Evolutionary conservation across 2,888 invertebrate genomes (phyloP), one percentile per base, ranked within the genome.

Genomic region (Yponomeuta plumbellus): DNA sequence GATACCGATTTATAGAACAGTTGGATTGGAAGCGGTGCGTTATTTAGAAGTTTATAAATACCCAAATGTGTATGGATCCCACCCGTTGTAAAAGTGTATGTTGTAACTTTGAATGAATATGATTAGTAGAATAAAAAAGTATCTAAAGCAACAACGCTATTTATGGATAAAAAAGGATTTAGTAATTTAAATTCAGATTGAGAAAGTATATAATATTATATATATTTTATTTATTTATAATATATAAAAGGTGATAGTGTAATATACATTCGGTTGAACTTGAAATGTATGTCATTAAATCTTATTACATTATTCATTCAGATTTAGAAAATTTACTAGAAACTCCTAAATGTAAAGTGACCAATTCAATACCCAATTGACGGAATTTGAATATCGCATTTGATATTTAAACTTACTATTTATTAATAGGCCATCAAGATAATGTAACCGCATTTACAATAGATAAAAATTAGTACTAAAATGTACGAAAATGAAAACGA

Each of bases 141-240:
- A 77, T 81, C 78, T 85, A 85, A 88, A 66, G 88, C 34, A 86
- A 83, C 86, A 85, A 86, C 82, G 86, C 89, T 90, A 89, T 89
- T 88, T 88, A 88, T 85, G 77, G 81, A 79, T 85, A 86, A 61
- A 83, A 84, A 80, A 78, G 80, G 78, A 81, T 79, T 83, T 84
- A 88, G 83, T 81, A 76, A 34, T 85, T 86, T 84, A 84, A 64
- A 84, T 86, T 89, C 87, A 89, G 85, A 89, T 88, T 85, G 80
- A 85, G 83, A 81, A 77, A 52, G 17, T 52, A 52, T 52, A 52
- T 52, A 52, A 52, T 52, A 52, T 52, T 52, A 72, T 69, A 70
- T 71, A 71, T 76, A 80, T 79, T 77, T 80, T 81, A 83, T 83
- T 84, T 84, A 85, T 80, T 80, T 83, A 80, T 78, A 76, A 79